Evolutionary conservation across 2,888 invertebrate species (phyloP).

Genomic region (Dynastes grantii): DNA sequence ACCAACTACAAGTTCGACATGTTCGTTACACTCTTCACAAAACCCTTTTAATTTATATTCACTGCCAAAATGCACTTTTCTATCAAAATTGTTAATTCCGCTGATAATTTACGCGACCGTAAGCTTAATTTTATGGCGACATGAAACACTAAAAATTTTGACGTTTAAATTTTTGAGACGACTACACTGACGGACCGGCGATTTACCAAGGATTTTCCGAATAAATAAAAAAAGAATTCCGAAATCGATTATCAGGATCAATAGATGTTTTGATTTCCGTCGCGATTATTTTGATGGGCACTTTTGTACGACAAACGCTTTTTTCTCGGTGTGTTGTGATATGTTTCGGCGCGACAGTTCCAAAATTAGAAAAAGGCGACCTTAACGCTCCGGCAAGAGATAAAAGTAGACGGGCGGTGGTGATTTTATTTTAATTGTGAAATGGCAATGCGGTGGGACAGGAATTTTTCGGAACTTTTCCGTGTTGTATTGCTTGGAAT

Average conservation of each 20-base stretch:
- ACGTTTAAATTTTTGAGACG: slow-evolving; percentile 31
- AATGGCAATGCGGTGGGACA: slow-evolving; percentile 16
- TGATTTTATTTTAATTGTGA: slow-evolving; percentile 35
- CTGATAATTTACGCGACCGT: background rate
- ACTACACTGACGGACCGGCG: slow-evolving; percentile 26
- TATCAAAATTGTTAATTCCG: background rate
- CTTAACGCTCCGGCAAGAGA: slow-evolving; percentile 30
- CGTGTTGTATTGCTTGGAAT: background rate
- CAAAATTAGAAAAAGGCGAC: slow-evolving; percentile 41
- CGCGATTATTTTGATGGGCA: background rate
- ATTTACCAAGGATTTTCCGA: slow-evolving; percentile 33
- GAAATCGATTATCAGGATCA: background rate
- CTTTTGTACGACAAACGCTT: background rate
- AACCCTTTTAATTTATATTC: background rate
- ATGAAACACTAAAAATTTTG: slow-evolving; percentile 48
- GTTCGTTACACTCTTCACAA: background rate
- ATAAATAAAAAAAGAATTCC: slow-evolving; percentile 14
- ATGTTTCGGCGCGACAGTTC: slow-evolving; percentile 24
- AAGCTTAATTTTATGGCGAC: background rate
- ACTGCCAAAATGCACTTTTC: background rate
- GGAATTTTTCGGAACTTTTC: slow-evolving; percentile 19
- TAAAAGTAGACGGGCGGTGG: slow-evolving; percentile 34
- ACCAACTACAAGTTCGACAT: slow-evolving; percentile 16
- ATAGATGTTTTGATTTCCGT: slow-evolving; percentile 27
- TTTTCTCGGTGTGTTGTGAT: slow-evolving; percentile 26